Conservation (phyloP, 2,888 invertebrate genomes). For the Tenthredo scrophulariae region DNA sequence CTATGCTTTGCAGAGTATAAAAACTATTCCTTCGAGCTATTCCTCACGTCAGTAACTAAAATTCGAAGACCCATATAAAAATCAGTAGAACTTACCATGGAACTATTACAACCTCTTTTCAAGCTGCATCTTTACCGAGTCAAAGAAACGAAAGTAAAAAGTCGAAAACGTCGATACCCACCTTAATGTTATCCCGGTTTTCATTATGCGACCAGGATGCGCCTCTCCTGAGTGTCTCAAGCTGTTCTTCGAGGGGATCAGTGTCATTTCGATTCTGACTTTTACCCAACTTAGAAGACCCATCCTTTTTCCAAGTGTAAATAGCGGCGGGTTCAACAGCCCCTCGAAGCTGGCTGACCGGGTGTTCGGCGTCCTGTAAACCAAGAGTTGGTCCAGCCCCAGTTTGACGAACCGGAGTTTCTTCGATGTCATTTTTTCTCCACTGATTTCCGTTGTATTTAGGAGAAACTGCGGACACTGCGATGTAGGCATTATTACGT, state of each 20-base stretch:
- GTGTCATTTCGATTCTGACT: conserved; percentile 57
- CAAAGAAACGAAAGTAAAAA: background rate
- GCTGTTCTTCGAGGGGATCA: conserved; percentile 71
- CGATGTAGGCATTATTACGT: conserved; percentile 74
- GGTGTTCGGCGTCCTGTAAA: conserved; percentile 66
- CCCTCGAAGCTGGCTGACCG: conserved; percentile 64
- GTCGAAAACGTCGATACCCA: background rate
- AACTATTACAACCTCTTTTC: background rate
- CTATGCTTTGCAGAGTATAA: background rate
- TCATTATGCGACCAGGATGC: conserved; percentile 41
- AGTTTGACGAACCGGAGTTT: conserved; percentile 59
- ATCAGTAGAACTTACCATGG: background rate
- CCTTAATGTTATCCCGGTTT: conserved; percentile 48
- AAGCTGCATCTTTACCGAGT: background rate
- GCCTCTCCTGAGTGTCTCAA: conserved; percentile 67
- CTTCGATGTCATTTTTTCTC: conserved; percentile 73
- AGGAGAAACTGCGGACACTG: conserved; percentile 71
- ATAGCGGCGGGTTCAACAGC: conserved; percentile 60
- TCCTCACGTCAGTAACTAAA: background rate
- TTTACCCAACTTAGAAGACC: conserved; percentile 51
- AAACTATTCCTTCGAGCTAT: background rate
- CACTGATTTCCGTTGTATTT: conserved; percentile 70
- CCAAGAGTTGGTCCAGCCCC: conserved; percentile 26
- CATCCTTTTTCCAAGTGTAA: conserved; percentile 68
- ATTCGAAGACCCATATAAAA: background rate